Conservation (phyloP, 2,797 vertebrate genomes). For the Pogonophryne albipinna region DNA sequence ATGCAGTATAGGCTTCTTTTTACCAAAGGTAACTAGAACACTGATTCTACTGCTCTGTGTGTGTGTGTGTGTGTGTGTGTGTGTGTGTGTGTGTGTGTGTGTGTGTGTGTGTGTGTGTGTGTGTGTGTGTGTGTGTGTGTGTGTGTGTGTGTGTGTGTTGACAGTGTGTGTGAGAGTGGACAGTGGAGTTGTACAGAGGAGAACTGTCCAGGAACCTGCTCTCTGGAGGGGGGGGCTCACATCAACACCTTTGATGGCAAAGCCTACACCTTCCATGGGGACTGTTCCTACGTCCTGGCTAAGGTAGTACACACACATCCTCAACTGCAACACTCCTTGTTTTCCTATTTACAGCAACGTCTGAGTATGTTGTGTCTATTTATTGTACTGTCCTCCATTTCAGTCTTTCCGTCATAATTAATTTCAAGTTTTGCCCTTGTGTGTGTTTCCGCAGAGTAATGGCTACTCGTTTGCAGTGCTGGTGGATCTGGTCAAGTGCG, state of each 20-base stretch:
- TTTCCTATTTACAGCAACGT: background rate
- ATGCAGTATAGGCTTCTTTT: no score
- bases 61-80: no score
- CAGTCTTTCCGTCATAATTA: background rate
- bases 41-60: no score
- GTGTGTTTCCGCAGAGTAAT: conserved; percentile 61
- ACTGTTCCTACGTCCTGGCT: conserved; percentile 88
- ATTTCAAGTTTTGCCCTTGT: background rate
- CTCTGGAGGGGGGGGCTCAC: conserved; percentile 89
- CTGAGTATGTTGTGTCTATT: background rate
- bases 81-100: no score
- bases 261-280: conserved; percentile 88
- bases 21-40: no score
- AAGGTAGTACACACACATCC: conserved; percentile 51
- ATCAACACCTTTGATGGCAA: conserved; percentile 88
- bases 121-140: background rate
- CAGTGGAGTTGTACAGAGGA: conserved; percentile 86
- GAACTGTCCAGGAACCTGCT: conserved; percentile 87
- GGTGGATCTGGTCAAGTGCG: conserved; percentile 87
- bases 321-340: background rate
- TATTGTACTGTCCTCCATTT: background rate
- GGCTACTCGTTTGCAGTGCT: conserved; percentile 81
- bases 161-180: conserved; percentile 81
- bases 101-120: background rate
- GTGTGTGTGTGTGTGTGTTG: background rate